Evolutionary conservation across 2,113 vertebrate species (phyloP).

Genomic region (Elaphurus davidianus): DNA sequence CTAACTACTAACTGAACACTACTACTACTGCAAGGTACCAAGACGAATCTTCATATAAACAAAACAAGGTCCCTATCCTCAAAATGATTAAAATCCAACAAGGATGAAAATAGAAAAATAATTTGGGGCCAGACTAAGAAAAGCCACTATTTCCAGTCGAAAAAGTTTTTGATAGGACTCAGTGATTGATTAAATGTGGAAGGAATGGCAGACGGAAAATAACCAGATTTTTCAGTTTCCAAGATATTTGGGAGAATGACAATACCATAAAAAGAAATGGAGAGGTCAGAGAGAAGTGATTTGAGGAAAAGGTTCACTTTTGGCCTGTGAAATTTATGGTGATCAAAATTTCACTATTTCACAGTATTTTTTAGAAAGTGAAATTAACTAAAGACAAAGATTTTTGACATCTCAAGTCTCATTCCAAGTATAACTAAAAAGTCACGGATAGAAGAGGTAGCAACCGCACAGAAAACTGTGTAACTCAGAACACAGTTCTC

Average conservation of each 20-base stretch:
- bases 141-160: neutral
- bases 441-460: neutral
- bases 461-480: neutral
- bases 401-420: conserved; percentile 13
- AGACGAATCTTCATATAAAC: neutral
- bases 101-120: conserved; percentile 12
- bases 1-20: conserved; percentile 9
- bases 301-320: neutral
- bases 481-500: conserved; percentile 7
- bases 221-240: neutral
- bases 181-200: neutral
- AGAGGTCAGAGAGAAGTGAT: neutral
- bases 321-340: neutral
- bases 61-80: conserved; percentile 11
- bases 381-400: conserved; percentile 40
- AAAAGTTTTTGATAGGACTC: conserved; percentile 2
- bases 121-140: neutral
- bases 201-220: conserved; percentile 9
- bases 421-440: conserved; percentile 44
- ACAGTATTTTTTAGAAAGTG: neutral
- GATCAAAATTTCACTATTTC: neutral
- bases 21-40: neutral
- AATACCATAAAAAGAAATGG: conserved; percentile 26
- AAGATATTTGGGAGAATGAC: conserved; percentile 23
- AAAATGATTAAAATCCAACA: conserved; percentile 40